These are phyloP conservation scores for Chromoteleia sp. DNA, from an alignment of 2,888 invertebrate species.

Conservation along the genomic window DNA sequence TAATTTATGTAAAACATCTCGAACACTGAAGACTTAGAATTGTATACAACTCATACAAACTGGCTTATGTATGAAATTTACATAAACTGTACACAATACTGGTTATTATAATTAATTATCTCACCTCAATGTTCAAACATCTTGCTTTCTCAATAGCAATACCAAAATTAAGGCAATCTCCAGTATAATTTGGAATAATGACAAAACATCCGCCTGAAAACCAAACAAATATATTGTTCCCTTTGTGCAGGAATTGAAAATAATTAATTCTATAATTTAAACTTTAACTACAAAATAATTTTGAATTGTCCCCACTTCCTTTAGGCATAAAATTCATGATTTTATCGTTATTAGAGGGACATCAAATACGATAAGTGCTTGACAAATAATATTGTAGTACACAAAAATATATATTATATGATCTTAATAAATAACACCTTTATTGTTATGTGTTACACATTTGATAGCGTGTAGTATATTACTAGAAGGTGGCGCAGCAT, in stretches of 20 bases:
- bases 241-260: neutral
- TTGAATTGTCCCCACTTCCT: too few relatives aligned
- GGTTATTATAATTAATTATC: conserved; percentile 31
- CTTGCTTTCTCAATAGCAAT: conserved; percentile 91
- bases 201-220: conserved; percentile 88
- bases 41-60: too few relatives aligned
- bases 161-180: conserved; percentile 92
- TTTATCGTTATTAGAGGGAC: too few relatives aligned
- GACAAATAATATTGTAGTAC: too few relatives aligned
- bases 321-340: too few relatives aligned
- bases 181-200: conserved; percentile 91
- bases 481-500: conserved; percentile 91
- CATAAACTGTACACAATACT: too few relatives aligned
- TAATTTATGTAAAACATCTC: too few relatives aligned
- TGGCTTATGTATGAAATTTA: too few relatives aligned
- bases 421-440: conserved; percentile 85
- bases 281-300: too few relatives aligned
- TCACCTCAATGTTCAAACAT: conserved; percentile 87
- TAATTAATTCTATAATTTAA: conserved; percentile 8
- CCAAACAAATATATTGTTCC: neutral
- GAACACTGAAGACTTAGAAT: too few relatives aligned
- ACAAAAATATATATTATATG: too few relatives aligned
- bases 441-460: conserved; percentile 86
- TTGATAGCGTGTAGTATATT: conserved; percentile 88
- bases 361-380: too few relatives aligned